Evolutionary conservation across 2,888 invertebrate species (phyloP).

Genomic region (Protodeltote pygarga): DNA sequence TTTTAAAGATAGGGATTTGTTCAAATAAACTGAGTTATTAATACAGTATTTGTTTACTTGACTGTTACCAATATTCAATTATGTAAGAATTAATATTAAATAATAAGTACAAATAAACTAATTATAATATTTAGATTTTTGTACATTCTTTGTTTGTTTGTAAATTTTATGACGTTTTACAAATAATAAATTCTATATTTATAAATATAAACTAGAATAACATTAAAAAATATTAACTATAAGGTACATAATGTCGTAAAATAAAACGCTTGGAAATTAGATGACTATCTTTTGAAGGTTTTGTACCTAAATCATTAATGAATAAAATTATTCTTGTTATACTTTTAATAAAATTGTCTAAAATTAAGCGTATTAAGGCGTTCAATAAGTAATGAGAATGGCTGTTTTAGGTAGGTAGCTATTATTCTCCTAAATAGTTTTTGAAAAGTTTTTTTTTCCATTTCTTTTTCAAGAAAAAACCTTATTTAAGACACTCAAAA

Average conservation of each 20-base stretch:
- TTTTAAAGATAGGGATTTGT: conserved; percentile 15
- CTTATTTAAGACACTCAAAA: too few species aligned
- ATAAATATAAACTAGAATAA: conserved; percentile 17
- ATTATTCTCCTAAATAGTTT: too few species aligned
- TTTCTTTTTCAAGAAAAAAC: too few species aligned
- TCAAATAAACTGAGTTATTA: conserved; percentile 15
- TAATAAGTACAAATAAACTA: conserved; percentile 43
- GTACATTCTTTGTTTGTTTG: conserved; percentile 21
- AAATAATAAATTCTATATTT: conserved; percentile 20
- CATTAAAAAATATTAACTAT: conserved; percentile 8
- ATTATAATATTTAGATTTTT: conserved; percentile 19
- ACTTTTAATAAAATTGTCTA: too few species aligned
- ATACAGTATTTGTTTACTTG: conserved; percentile 30
- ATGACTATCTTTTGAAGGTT: conserved; percentile 7
- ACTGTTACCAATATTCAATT: conserved; percentile 52
- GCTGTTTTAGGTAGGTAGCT: too few species aligned
- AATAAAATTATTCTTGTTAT: too few species aligned
- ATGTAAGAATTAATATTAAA: conserved; percentile 34
- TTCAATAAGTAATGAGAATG: too few species aligned
- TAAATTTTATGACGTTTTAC: conserved; percentile 18
- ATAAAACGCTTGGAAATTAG: conserved; percentile 15
- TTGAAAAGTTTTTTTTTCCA: too few species aligned
- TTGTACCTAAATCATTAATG: too few species aligned
- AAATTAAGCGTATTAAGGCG: too few species aligned
- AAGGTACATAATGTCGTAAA: conserved; percentile 16